These are phyloP conservation scores for Aphidius colemani DNA, from an alignment of 2,888 invertebrate species.

Conservation along the genomic window DNA sequence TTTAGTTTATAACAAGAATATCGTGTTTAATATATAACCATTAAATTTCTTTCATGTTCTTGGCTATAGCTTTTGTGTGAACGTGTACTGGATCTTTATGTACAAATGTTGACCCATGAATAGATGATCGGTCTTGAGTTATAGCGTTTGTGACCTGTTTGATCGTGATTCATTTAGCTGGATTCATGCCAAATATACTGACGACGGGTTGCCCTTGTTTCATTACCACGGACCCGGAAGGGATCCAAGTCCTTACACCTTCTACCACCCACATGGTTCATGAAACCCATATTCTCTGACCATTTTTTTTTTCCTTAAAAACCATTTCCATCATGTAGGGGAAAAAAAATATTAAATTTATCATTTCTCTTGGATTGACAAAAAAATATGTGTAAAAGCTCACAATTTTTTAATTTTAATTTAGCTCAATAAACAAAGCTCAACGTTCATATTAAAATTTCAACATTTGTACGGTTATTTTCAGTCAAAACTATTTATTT, in stretches of 20 bases:
- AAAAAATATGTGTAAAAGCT: too few relatives aligned
- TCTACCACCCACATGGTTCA: conserved; percentile 5
- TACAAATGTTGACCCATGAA: conserved; percentile 28
- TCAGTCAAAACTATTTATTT: too few relatives aligned
- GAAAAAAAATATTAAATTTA: too few relatives aligned
- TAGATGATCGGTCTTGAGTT: conserved; percentile 36
- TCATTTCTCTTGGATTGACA: too few relatives aligned
- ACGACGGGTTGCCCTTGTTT: conserved; percentile 35
- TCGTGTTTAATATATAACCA: background rate
- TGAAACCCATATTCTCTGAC: conserved; percentile 15
- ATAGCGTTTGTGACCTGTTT: conserved; percentile 40
- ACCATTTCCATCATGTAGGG: background rate
- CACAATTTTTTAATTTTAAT: too few relatives aligned
- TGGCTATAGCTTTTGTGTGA: background rate
- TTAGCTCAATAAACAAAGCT: too few relatives aligned
- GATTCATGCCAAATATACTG: conserved; percentile 47
- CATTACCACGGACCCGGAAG: conserved; percentile 35
- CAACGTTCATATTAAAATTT: too few relatives aligned
- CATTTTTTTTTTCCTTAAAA: conserved; percentile 11
- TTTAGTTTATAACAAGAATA: background rate
- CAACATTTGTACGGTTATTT: too few relatives aligned
- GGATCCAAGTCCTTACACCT: conserved; percentile 28
- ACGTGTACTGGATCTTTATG: conserved; percentile 2
- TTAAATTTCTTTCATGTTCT: background rate
- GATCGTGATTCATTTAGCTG: conserved; percentile 50